Percentiles rank a stretch among this genome's conserved stretches.
phyloP scores from a whole-genome alignment of 2,888 invertebrate species.

The Merodon equestris region DNA sequence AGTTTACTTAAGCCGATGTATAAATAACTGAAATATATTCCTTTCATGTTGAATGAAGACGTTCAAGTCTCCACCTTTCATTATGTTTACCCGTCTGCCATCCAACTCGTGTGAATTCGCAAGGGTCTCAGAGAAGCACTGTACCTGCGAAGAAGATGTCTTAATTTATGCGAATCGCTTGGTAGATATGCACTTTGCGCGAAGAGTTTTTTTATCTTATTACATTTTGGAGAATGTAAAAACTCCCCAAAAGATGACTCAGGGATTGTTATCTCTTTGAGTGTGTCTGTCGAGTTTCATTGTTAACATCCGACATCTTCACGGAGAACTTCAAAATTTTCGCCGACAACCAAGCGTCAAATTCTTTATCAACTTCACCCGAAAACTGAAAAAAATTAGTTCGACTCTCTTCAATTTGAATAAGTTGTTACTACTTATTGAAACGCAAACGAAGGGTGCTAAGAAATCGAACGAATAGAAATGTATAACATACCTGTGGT shows the following conservation, averaged over 20 bases:
- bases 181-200: constrained; percentile 34
- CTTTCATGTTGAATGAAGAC: constrained; percentile 34
- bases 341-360: constrained; percentile 10
- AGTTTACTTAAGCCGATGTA: constrained; percentile 27
- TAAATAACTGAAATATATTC: constrained; percentile 44
- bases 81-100: not conserved
- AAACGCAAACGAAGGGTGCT: not conserved
- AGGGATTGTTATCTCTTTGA: constrained; percentile 53
- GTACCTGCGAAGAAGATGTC: constrained; percentile 45
- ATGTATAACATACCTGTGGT: no score
- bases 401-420: constrained; percentile 54
- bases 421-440: constrained; percentile 41
- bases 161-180: constrained; percentile 59
- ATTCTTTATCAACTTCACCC: constrained; percentile 22
- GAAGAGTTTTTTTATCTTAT: constrained; percentile 28
- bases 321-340: constrained; percentile 8
- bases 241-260: constrained; percentile 16
- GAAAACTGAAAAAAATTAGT: not conserved
- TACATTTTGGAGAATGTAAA: constrained; percentile 3
- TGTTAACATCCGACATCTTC: constrained; percentile 5
- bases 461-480: constrained; percentile 28
- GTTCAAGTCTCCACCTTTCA: constrained; percentile 45
- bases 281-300: constrained; percentile 33
- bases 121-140: constrained; percentile 36
- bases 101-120: constrained; percentile 45